A percentile compares a stretch with the other conserved stretches of the same genome.
phyloP scores from a whole-genome alignment of 2,888 invertebrate genomes.

The Prionchulus punctatus region DNA sequence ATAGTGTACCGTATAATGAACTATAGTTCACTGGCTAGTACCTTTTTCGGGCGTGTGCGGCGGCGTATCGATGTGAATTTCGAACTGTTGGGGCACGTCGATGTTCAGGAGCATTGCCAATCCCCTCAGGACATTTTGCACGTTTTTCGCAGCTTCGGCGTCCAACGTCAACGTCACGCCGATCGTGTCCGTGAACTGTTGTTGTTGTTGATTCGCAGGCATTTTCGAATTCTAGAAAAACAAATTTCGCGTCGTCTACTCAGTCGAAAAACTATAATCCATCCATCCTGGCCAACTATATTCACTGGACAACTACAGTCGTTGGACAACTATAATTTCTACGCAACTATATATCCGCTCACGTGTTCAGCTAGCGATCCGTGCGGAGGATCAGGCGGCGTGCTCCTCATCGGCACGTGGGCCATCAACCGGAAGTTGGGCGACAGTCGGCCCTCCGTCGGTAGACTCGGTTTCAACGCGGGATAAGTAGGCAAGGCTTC shows the following conservation, averaged over 20 bases:
- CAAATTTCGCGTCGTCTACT: no score
- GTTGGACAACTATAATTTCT: no score
- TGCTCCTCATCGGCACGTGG: background rate
- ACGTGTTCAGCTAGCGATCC: no score
- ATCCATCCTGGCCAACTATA: no score
- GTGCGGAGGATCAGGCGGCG: conserved; percentile 3
- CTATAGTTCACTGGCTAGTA: no score
- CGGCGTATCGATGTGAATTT: conserved; percentile 20
- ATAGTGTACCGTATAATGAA: no score
- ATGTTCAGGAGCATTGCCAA: conserved; percentile 10
- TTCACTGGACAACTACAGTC: no score
- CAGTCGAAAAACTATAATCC: no score
- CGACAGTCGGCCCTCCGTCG: conserved; percentile 9
- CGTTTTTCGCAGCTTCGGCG: background rate
- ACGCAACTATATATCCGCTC: no score
- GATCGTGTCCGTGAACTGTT: no score
- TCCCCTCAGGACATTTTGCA: conserved; percentile 5
- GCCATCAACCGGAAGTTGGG: conserved; percentile 7
- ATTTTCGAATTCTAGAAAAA: no score
- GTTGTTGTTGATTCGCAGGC: no score
- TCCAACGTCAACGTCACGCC: conserved; percentile 4
- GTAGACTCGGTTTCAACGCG: background rate
- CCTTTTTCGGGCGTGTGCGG: conserved; percentile 20
- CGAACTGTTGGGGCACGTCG: conserved; percentile 10
- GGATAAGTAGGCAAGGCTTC: background rate